These are phyloP conservation scores for Osmoderma eremita DNA, from an alignment of 2,888 invertebrate genomes.

Conservation along the genomic window DNA sequence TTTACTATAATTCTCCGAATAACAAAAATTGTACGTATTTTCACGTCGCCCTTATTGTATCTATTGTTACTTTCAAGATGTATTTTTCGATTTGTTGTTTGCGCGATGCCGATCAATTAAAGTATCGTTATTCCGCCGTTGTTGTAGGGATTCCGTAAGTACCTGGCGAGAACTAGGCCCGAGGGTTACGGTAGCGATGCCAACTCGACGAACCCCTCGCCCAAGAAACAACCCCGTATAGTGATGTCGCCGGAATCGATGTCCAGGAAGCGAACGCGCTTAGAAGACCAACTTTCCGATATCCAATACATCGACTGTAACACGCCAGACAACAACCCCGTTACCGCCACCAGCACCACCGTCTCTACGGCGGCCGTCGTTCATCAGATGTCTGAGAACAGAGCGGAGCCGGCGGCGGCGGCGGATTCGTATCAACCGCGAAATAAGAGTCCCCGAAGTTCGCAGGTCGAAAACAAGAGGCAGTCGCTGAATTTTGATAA, in stretches of 20 bases:
- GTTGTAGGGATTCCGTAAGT: conserved; percentile 65
- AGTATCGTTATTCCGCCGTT: too few species aligned
- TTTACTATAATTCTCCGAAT: too few species aligned
- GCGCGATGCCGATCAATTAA: too few species aligned
- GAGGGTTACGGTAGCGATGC: conserved; percentile 68
- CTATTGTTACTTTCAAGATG: too few species aligned
- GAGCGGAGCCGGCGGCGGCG: conserved; percentile 9
- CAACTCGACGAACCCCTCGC: conserved; percentile 70
- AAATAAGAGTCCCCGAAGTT: conserved; percentile 61
- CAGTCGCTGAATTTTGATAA: conserved; percentile 60
- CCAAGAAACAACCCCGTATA: conserved; percentile 70
- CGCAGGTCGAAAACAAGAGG: conserved; percentile 55
- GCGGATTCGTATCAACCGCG: conserved; percentile 59
- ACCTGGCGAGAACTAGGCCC: conserved; percentile 66
- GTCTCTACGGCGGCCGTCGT: conserved; percentile 60
- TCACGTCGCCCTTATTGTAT: too few species aligned
- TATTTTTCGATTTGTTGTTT: conserved; percentile 49
- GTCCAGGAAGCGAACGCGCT: conserved; percentile 73
- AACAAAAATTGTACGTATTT: too few species aligned
- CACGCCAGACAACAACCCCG: conserved; percentile 73
- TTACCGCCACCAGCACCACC: too few species aligned
- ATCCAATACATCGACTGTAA: conserved; percentile 85
- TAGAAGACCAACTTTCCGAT: conserved; percentile 82
- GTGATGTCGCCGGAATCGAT: conserved; percentile 64
- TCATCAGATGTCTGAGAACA: conserved; percentile 51